Percentiles rank a stretch among this genome's conserved stretches.
These are phyloP conservation scores for Clarias gariepinus DNA, from an alignment of 2,113 vertebrate genomes.

Conservation along the genomic window DNA sequence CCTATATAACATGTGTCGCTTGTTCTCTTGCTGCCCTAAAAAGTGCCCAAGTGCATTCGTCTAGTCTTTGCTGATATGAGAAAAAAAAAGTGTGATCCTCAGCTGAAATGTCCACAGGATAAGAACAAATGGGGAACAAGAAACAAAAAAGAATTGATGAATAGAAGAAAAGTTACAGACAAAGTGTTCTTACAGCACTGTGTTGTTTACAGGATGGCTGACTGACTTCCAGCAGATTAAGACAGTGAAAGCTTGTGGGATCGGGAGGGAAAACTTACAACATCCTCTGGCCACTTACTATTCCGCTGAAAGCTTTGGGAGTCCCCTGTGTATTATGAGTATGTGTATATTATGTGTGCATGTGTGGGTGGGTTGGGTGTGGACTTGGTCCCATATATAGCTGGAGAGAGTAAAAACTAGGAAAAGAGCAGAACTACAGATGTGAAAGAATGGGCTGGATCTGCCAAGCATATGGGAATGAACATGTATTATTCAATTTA, in stretches of 20 bases:
- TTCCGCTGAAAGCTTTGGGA: constrained; percentile 14
- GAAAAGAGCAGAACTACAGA: constrained; percentile 40
- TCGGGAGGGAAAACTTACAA: constrained; percentile 13
- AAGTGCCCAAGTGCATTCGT: constrained; percentile 8
- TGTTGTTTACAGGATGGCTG: constrained; percentile 34
- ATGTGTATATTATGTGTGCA: constrained; percentile 29
- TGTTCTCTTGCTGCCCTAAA: constrained; percentile 17
- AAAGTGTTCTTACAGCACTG: background rate
- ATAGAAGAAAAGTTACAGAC: background rate
- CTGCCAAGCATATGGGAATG: constrained; percentile 64
- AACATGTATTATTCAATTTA: constrained; percentile 68
- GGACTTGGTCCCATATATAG: constrained; percentile 10
- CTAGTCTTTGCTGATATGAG: constrained; percentile 12
- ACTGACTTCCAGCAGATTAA: constrained; percentile 17
- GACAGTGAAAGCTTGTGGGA: constrained; percentile 13
- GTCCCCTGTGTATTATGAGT: constrained; percentile 21
- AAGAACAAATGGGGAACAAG: background rate
- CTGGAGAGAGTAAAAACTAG: constrained; percentile 39
- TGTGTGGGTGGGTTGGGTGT: constrained; percentile 36
- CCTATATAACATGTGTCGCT: constrained; percentile 16
- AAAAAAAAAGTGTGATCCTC: constrained; percentile 9
- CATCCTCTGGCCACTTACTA: constrained; percentile 22
- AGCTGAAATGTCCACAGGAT: background rate
- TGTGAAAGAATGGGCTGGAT: constrained; percentile 49
- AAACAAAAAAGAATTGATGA: background rate